Evolutionary conservation across 2,888 invertebrate species (phyloP).

Genomic region (Epinotia demarniana): DNA sequence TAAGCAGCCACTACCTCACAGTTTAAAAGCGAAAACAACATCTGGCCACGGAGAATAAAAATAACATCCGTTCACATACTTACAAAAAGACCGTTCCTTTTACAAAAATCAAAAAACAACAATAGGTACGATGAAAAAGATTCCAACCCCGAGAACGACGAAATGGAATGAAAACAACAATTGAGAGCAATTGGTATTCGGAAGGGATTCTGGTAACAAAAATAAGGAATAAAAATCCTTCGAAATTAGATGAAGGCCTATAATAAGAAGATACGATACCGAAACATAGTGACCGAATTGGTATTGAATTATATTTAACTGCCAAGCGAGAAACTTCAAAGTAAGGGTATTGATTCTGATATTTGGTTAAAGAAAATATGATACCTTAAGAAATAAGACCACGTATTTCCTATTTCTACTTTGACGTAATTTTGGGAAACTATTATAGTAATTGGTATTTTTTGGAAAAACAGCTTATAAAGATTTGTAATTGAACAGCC

Average conservation of each 20-base stretch:
- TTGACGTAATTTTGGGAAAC: no score
- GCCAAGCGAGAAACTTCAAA: constrained; percentile 7
- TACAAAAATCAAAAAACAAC: constrained; percentile 44
- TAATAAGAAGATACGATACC: constrained; percentile 41
- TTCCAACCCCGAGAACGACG: constrained; percentile 38
- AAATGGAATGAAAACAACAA: constrained; percentile 63
- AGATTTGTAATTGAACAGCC: no score
- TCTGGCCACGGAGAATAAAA: constrained; percentile 5
- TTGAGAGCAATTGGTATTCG: constrained; percentile 63
- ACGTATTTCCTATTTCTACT: no score
- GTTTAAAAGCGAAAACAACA: constrained; percentile 7
- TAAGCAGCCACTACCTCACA: no score
- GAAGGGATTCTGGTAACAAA: constrained; percentile 60
- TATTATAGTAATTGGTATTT: no score
- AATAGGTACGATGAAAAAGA: constrained; percentile 32
- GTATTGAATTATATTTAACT: constrained; percentile 29
- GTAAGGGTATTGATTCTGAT: neutral
- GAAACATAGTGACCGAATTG: neutral
- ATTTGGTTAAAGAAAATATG: neutral
- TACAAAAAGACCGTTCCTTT: constrained; percentile 10
- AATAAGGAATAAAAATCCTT: constrained; percentile 58
- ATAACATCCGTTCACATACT: constrained; percentile 11
- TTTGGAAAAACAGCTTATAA: no score
- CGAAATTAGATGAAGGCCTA: constrained; percentile 53
- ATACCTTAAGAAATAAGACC: no score